Base-by-base conservation (phyloP, 2,113 vertebrate genomes). In the Scopus umbretta region DNA sequence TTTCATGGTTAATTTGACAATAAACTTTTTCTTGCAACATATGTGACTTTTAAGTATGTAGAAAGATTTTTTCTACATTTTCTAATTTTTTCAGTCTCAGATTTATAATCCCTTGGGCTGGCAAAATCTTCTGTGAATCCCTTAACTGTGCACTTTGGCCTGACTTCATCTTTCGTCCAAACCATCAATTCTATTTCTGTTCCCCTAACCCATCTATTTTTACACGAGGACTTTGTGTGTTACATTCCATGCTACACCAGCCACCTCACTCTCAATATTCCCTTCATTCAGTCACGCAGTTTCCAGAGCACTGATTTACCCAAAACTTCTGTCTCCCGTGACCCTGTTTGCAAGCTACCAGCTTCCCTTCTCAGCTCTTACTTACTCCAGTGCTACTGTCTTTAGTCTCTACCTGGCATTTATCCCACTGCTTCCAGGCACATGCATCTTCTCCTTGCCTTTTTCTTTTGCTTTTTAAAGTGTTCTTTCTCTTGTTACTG, bases 161-260 rank as follows among this genome's bases (percentile, higher is more conserved):
- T 30, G 59, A 78, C 50, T 80, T 88, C 42, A 26, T 80, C 55
- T 94, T 90, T 73, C 86, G 84, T 73, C 55, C 86, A 71, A 95
- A 32, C 63, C 50, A 66, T 42, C 63, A 38, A n/a, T 76, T 84
- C 80, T 94, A 73, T 91, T 95, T 96, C 80, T 92, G 75, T 88
- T 94, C 38, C 67, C 17, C 67, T 76, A 78, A 32, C 59, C 50
- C 80, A 50, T 92, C 91, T 96, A 66, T 96, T 96, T 95, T 95
- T 91, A 66, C 40, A 47, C 2, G 1, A 67, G 70, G 42, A 49
- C 82, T 95, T 82, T 43, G 45, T 71, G 40, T 76, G 58, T 81
- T 55, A 16, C 38, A 47, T 68, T 83, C 67, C 68, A 67, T 6
- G 0, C 85, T 76, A 58, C 53, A 53, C 55, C 90, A 80, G 73